Evolutionary conservation across 2,113 vertebrate species (phyloP).

Genomic region (Opisthocomus hoazin): DNA sequence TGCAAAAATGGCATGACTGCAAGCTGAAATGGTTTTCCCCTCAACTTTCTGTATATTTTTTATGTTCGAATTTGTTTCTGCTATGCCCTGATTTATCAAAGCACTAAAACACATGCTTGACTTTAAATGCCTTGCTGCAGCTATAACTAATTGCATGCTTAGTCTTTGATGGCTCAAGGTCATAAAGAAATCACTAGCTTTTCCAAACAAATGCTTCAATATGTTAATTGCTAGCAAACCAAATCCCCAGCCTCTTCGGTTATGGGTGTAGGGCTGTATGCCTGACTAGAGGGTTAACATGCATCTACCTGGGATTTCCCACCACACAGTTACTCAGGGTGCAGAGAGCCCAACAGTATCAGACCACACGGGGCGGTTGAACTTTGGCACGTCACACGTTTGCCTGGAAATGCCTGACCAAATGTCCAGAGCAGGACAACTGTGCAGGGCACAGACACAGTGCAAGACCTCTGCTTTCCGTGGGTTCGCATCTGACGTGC

Average conservation of each 20-base stretch:
- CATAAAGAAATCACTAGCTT: constrained; percentile 44
- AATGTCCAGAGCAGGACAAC: not conserved
- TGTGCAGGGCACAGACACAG: too few relatives aligned
- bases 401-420: not conserved
- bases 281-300: not conserved
- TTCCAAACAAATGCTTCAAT: constrained; percentile 49
- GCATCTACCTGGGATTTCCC: not conserved
- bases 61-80: constrained; percentile 35
- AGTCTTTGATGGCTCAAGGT: constrained; percentile 53
- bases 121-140: constrained; percentile 29
- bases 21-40: not conserved
- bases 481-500: rapidly evolving
- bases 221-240: constrained; percentile 38
- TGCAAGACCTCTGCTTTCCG: not conserved
- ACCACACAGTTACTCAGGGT: too few relatives aligned
- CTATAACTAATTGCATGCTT: constrained; percentile 35
- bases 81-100: constrained; percentile 36
- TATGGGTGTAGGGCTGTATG: not conserved
- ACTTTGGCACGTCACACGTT: rapidly evolving
- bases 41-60: constrained; percentile 16
- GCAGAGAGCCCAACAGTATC: not conserved
- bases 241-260: not conserved
- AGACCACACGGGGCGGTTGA: not conserved
- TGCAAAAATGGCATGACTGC: not conserved
- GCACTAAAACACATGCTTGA: constrained; percentile 37